A percentile compares a stretch with the other conserved stretches of the same genome.
These are phyloP conservation scores for Caenorhabditis sp. DNA, from an alignment of 2,888 invertebrate genomes.

Conservation along the genomic window DNA sequence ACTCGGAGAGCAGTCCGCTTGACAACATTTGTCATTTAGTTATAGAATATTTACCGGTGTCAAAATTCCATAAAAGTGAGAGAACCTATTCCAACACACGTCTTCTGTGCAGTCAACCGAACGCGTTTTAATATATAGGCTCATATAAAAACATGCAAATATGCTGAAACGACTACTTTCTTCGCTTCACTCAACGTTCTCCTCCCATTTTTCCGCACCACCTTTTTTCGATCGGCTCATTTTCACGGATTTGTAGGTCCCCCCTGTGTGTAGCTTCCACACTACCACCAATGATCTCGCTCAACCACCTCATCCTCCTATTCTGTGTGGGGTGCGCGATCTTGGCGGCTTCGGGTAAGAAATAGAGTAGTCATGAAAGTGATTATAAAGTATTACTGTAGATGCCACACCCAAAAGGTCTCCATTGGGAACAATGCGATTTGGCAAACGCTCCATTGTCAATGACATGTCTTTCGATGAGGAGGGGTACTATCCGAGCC, in stretches of 20 bases:
- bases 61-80: background rate
- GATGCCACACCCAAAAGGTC: conserved; percentile 61
- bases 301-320: conserved; percentile 44
- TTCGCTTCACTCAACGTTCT: background rate
- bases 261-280: conserved; percentile 39
- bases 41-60: conserved; percentile 18
- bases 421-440: conserved; percentile 70
- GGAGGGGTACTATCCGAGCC: conserved; percentile 40
- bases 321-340: conserved; percentile 40
- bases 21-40: background rate
- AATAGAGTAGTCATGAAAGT: too few relatives aligned
- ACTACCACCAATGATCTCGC: conserved; percentile 48
- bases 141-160: conserved; percentile 49
- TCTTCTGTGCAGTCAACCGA: conserved; percentile 44
- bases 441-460: conserved; percentile 62
- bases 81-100: conserved; percentile 4
- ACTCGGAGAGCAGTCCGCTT: too few relatives aligned
- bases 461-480: conserved; percentile 37
- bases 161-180: background rate
- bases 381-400: background rate
- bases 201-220: background rate
- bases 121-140: conserved; percentile 7
- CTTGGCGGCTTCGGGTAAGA: conserved; percentile 43
- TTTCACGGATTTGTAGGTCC: conserved; percentile 25
- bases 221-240: background rate